A percentile compares a stretch with the other conserved stretches of the same genome.
These are phyloP conservation scores for Notiomystis cincta DNA, from an alignment of 2,113 vertebrate genomes.

Conservation along the genomic window DNA sequence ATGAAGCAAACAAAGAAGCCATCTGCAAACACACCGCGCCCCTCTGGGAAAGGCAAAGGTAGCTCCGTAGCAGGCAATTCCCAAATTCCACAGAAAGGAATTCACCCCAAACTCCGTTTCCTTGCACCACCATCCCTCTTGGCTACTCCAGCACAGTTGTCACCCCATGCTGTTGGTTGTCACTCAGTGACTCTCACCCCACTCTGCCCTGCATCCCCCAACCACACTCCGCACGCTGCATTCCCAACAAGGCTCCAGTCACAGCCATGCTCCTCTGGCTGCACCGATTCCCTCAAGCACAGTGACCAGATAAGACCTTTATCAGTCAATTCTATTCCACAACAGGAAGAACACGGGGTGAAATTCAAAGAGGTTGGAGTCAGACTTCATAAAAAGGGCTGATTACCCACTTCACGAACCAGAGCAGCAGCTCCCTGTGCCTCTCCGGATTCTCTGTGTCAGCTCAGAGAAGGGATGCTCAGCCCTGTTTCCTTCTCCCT, in stretches of 20 bases:
- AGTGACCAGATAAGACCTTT: conserved; percentile 15
- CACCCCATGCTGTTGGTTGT: not conserved
- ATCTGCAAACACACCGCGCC: not conserved
- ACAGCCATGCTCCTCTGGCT: not conserved
- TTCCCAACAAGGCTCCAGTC: not conserved
- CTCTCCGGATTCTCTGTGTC: rapidly evolving
- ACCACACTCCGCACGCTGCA: not conserved
- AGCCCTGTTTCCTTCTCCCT: not conserved
- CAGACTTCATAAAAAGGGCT: conserved; percentile 36
- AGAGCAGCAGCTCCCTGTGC: not conserved
- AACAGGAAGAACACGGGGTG: not conserved
- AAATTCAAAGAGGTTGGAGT: conserved; percentile 30
- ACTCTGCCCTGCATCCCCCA: not conserved
- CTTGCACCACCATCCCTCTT: not conserved
- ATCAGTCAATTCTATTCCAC: not conserved
- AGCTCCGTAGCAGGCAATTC: not conserved
- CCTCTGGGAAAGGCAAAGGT: not conserved
- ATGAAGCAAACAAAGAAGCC: not conserved
- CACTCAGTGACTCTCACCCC: not conserved
- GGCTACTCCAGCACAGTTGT: not conserved
- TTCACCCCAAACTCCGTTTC: not conserved
- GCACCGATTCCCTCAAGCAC: not conserved
- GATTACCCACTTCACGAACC: conserved; percentile 16
- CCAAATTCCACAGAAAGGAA: not conserved
- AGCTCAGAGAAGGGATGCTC: not conserved